Conservation (phyloP, 2,888 invertebrate genomes). For the Athalia rosae region DNA sequence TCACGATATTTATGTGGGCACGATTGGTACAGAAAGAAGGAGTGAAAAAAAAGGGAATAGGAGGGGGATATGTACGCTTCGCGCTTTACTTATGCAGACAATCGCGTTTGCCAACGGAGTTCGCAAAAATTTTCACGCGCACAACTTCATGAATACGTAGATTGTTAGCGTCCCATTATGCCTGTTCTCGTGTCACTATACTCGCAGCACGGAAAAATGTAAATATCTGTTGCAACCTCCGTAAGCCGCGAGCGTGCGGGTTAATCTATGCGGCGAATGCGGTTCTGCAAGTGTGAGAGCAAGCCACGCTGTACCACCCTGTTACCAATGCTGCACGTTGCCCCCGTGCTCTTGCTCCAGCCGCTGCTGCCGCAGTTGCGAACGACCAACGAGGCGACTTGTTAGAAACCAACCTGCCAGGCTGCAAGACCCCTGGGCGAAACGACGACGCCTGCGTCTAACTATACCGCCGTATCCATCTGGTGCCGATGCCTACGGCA, state of each 20-base stretch:
- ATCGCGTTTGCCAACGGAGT: slow-evolving; percentile 35
- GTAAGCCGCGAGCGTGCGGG: slow-evolving; percentile 36
- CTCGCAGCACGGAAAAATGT: slow-evolving; percentile 34
- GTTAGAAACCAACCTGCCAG: slow-evolving; percentile 29
- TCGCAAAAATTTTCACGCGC: slow-evolving; percentile 44
- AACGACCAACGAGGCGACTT: slow-evolving; percentile 36
- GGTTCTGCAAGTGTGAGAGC: slow-evolving; percentile 43
- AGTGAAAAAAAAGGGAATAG: background rate
- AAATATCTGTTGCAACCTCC: slow-evolving; percentile 40
- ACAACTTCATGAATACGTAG: slow-evolving; percentile 47
- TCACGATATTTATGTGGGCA: slow-evolving; percentile 32
- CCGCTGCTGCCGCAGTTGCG: background rate
- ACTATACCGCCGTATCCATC: background rate
- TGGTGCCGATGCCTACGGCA: slow-evolving; percentile 7
- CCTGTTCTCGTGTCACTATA: slow-evolving; percentile 39
- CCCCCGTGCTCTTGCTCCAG: background rate
- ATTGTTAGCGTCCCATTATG: slow-evolving; percentile 45
- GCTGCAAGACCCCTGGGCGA: background rate
- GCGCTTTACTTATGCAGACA: slow-evolving; percentile 39
- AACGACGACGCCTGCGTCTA: slow-evolving; percentile 19
- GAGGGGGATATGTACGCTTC: background rate
- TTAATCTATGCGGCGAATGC: slow-evolving; percentile 45
- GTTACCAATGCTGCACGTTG: slow-evolving; percentile 4
- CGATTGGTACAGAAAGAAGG: background rate
- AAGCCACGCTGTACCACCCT: slow-evolving; percentile 14